Evolutionary conservation across 2,797 vertebrate species (phyloP).

Genomic region (Anabas testudineus): DNA sequence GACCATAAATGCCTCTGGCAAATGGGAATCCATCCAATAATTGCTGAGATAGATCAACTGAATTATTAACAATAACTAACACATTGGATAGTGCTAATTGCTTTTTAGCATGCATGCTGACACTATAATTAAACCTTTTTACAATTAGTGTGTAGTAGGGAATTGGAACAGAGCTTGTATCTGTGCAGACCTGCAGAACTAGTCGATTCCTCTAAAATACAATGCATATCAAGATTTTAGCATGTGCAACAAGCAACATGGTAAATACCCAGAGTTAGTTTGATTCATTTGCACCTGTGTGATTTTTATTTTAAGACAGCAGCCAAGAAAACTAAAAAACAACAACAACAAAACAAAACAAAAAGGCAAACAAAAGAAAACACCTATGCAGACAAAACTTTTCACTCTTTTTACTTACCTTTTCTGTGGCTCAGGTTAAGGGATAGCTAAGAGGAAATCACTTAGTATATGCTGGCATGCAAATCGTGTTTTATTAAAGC

Average conservation of each 20-base stretch:
- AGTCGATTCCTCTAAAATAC: conserved; percentile 18
- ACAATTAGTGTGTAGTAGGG: conserved; percentile 15
- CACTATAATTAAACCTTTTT: neutral
- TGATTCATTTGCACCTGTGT: conserved; percentile 11
- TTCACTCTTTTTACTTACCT: conserved; percentile 78
- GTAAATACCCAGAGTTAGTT: conserved; percentile 44
- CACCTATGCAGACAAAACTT: conserved; percentile 12
- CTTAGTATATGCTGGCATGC: conserved; percentile 59
- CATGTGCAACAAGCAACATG: conserved; percentile 25
- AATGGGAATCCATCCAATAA: neutral
- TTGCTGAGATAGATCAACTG: no score
- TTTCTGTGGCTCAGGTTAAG: conserved; percentile 52
- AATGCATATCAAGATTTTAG: conserved; percentile 26
- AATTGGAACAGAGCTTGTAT: conserved; percentile 28
- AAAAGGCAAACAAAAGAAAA: neutral
- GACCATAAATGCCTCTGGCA: neutral
- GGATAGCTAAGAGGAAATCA: conserved; percentile 20
- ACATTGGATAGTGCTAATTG: no score
- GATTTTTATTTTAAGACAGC: conserved; percentile 25
- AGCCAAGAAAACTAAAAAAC: conserved; percentile 1
- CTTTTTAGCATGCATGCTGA: neutral
- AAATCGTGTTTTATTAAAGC: conserved; percentile 37
- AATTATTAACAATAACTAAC: no score
- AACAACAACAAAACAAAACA: no score
- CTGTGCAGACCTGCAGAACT: conserved; percentile 34